These are phyloP conservation scores for Sicus ferrugineus DNA, from an alignment of 2,888 invertebrate species.

Conservation along the genomic window DNA sequence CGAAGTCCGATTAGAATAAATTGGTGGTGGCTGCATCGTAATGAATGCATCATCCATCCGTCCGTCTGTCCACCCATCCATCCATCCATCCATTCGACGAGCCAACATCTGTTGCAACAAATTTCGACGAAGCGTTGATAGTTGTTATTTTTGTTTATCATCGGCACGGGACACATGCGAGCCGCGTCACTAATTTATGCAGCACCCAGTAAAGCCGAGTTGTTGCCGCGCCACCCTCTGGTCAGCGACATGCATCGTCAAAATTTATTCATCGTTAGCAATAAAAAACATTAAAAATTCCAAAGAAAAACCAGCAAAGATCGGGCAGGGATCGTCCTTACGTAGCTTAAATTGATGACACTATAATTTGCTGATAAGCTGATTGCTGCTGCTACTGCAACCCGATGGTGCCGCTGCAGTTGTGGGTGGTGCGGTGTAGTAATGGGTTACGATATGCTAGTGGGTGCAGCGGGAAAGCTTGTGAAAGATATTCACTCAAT, in stretches of 20 bases:
- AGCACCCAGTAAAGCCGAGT: conserved; percentile 43
- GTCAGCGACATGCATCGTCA: conserved; percentile 22
- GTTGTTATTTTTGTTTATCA: conserved; percentile 6
- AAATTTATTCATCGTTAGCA: conserved; percentile 47
- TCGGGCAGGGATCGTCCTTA: neutral
- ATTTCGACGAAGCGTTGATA: neutral
- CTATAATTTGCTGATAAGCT: conserved; percentile 26
- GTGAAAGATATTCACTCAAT: neutral
- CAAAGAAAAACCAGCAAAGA: conserved; percentile 25
- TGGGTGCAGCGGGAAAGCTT: neutral
- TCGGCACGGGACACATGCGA: conserved; percentile 52
- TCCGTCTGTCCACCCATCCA: too few relatives aligned
- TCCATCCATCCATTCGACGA: conserved; percentile 11
- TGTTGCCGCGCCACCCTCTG: neutral
- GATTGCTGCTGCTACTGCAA: neutral
- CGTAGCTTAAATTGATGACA: conserved; percentile 35
- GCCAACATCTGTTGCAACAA: conserved; percentile 22
- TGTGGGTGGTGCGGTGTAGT: neutral
- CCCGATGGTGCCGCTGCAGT: neutral
- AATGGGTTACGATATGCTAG: neutral
- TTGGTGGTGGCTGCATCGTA: conserved; percentile 4
- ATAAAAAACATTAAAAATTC: conserved; percentile 43
- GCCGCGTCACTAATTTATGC: conserved; percentile 50
- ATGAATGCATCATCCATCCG: neutral
- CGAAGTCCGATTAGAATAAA: conserved; percentile 59